Evolutionary conservation across 1,140 invertebrate genomes (phyloP), one percentile per base, ranked within the genome.

Genomic region (Charaxes varanes): DNA sequence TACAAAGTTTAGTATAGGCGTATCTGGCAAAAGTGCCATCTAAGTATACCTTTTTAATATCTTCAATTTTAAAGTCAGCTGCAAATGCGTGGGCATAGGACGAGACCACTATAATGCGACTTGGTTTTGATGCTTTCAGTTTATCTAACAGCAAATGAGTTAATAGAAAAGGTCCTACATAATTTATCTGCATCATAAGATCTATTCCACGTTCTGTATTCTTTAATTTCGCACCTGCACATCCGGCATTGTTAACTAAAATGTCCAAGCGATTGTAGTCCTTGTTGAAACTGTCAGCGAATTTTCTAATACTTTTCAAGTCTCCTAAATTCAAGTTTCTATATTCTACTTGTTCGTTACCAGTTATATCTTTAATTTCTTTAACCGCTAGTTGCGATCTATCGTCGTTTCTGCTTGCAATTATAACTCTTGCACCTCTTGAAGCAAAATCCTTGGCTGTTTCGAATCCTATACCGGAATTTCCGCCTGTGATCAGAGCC

Each of bases 161-260:
- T 2, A 92, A 60, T 6, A 91, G 69, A 63, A 91, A 91, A 4
- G 87, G 90, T 23, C 89, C 89, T 38, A 90, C 86, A 63, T 91
- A 85, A 62, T 92, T 92, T 6, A 87, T 79, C 54, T 89, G 88
- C 84, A 89, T 90, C 2, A 86, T 72, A 1, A 69, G 52, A 32
- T 91, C 86, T 11, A 90, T 66, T 2, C 88, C 87, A 71, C 92
- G 88, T 21, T 87, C 85, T 6, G 88, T 90, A 2, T 74, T 22
- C 31, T 53, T 53, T 8, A 67, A 33, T 10, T 47, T 46, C 1
- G 57, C 2, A 3, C 49, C 50, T 2, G 28, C 53, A 22, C 1
- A 87, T 1, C 86, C 92, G 17, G 92, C 91, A 71, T 93, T 94
- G 50, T 93, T 92, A 5, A 94, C 88, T 1, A 94, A 69, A 41